Evolutionary conservation across 2,888 invertebrate genomes (phyloP).

Genomic region (Drosophila nigritarsus): DNA sequence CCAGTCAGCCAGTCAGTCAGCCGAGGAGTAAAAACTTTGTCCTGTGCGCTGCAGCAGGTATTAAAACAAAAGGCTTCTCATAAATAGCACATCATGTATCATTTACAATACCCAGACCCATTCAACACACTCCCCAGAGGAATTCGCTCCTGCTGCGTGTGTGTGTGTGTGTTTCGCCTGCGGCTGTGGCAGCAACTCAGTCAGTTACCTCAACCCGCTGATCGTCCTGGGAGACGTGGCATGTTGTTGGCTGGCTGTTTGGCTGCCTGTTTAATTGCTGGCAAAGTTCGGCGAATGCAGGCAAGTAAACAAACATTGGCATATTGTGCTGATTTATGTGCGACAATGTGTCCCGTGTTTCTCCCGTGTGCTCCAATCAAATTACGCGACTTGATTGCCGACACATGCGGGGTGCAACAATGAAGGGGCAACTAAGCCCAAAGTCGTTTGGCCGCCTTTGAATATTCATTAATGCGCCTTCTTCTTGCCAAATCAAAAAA

Average conservation of each 20-base stretch:
- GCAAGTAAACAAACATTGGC: conserved; percentile 82
- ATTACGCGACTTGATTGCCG: conserved; percentile 82
- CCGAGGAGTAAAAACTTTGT: conserved; percentile 56
- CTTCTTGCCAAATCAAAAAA: conserved; percentile 57
- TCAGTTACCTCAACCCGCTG: conserved; percentile 16
- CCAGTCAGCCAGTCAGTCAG: conserved; percentile 5
- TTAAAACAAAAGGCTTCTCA: conserved; percentile 83
- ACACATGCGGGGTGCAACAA: conserved; percentile 54
- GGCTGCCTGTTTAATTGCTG: conserved; percentile 84
- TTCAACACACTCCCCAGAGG: conserved; percentile 25
- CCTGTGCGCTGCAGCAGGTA: conserved; percentile 54
- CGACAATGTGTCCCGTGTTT: conserved; percentile 68
- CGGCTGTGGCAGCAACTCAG: conserved; percentile 38
- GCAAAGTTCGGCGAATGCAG: conserved; percentile 79
- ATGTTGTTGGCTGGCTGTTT: conserved; percentile 24
- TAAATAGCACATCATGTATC: conserved; percentile 84
- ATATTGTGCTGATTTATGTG: conserved; percentile 84
- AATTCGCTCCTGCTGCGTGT: conserved; percentile 15
- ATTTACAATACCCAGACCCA: conserved; percentile 67
- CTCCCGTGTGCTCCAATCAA: conserved; percentile 74
- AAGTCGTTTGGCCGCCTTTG: conserved; percentile 69
- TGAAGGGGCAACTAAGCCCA: conserved; percentile 33
- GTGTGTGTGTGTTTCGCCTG: conserved; percentile 34
- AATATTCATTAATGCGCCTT: conserved; percentile 79
- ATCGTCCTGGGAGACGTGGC: conserved; percentile 38